A percentile compares a stretch with the other conserved stretches of the same genome.
Evolutionary conservation across 2,113 vertebrate species (phyloP).

Genomic region (Vanacampus margaritifer): DNA sequence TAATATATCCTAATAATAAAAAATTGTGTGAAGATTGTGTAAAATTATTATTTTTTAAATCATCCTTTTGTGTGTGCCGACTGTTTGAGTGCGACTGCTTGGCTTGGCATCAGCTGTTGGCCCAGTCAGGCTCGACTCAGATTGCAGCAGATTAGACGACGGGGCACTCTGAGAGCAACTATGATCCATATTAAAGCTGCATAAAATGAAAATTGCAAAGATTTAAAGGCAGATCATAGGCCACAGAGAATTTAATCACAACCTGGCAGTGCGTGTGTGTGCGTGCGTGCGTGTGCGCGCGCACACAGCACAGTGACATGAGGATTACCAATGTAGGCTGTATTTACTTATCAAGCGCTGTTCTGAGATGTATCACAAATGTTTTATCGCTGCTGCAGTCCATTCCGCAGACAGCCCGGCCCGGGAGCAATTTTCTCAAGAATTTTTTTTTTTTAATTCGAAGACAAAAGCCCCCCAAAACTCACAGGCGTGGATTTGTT

Average conservation of each 20-base stretch:
- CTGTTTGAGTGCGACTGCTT: constrained; percentile 70
- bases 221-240: constrained; percentile 85
- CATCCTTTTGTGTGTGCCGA: constrained; percentile 18
- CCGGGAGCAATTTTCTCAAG: constrained; percentile 11
- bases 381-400: constrained; percentile 37
- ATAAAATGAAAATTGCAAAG: constrained; percentile 97
- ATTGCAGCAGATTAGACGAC: constrained; percentile 86
- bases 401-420: constrained; percentile 24
- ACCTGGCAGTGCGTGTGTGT: constrained; percentile 69
- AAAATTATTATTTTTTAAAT: neutral
- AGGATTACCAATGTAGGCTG: constrained; percentile 77
- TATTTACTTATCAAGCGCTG: constrained; percentile 80
- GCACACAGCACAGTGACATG: constrained; percentile 67
- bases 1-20: too few species aligned
- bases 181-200: constrained; percentile 93
- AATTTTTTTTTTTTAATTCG: constrained; percentile 29
- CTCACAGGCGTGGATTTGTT: constrained; percentile 41
- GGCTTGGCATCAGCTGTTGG: constrained; percentile 78
- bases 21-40: neutral
- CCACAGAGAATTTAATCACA: constrained; percentile 87
- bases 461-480: constrained; percentile 28
- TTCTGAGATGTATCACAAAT: constrained; percentile 73
- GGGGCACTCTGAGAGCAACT: constrained; percentile 78
- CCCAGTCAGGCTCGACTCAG: constrained; percentile 80
- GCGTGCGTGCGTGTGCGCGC: constrained; percentile 40